Evolutionary conservation across 2,888 invertebrate species (phyloP), one percentile per base, ranked within the genome.

Genomic region (Drosophila rubida): DNA sequence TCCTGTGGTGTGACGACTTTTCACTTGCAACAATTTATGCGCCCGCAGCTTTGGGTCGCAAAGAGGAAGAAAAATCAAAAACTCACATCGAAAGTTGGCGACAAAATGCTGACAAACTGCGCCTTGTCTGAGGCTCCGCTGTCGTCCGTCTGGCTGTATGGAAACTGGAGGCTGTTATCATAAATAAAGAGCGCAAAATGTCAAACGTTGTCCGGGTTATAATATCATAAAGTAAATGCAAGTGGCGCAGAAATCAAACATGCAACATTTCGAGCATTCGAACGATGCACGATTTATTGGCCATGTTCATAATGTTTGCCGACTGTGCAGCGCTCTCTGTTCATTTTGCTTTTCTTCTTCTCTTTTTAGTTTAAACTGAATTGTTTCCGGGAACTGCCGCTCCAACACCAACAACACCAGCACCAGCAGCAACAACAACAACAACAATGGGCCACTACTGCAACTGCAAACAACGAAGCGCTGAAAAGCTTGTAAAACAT

Each of bases 401-500:
- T 70, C 68, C 78, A 74, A 77, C 69, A 70, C 70, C 73, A 75
- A 71, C 72, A 80, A 71, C 72, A 80, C 65, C 84, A 84, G 79
- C 19, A 19, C 1, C 19, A 19, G 19, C 19, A 19, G 9, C 27
- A 27, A 27, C 77, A 74, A 77, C 69, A 70, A 64, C 73, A 75
- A 71, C 72, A 80, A 67, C 82, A 84, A 81, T 76, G 75, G 61
- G 23, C 46, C 50, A 63, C 50, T 45, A 63, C 50, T 45, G 60
- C 66, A 72, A 50, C 79, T 50, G n/a, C 57, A 63, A 54, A 51
- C 54, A 72, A 57, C 69, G 66, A 84, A 87, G 81, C 87, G 87
- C 87, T 86, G 87, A 79, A 86, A 83, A 85, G 78, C 83, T 83
- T 80, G 84, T 87, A 87, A 83, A 86, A 83, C 83, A 79, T 83